Percentiles rank a stretch among this genome's conserved stretches.
phyloP scores from a whole-genome alignment of 2,888 invertebrate species.

The Caenorhabditis macrosperma region DNA sequence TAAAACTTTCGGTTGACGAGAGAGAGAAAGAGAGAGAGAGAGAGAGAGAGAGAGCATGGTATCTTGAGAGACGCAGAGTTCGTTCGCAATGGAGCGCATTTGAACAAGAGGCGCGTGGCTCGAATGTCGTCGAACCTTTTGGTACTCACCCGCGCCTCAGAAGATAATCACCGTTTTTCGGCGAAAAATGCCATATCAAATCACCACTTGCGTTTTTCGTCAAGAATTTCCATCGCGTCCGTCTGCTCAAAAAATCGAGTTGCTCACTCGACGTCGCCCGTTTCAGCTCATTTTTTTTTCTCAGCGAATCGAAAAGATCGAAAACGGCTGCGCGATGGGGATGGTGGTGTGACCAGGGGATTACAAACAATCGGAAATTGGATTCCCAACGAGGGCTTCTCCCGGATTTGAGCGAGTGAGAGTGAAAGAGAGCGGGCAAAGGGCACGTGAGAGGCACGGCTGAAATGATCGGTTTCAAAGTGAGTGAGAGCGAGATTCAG shows the following conservation, averaged over 20 bases:
- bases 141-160: background rate
- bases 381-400: conserved; percentile 34
- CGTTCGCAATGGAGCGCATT: too few relatives aligned
- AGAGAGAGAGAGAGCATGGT: too few relatives aligned
- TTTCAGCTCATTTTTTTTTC: background rate
- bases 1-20: too few relatives aligned
- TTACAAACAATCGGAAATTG: conserved; percentile 50
- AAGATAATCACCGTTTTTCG: background rate
- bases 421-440: conserved; percentile 10
- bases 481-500: background rate
- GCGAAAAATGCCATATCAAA: too few relatives aligned
- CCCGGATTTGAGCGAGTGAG: conserved; percentile 3
- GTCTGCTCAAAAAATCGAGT: too few relatives aligned
- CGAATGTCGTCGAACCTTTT: too few relatives aligned
- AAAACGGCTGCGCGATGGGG: background rate
- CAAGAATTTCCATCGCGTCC: too few relatives aligned
- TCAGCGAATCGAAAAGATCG: background rate
- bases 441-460: conserved; percentile 21
- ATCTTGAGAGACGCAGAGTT: too few relatives aligned
- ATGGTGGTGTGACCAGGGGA: background rate
- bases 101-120: too few relatives aligned
- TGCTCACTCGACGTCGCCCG: background rate
- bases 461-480: conserved; percentile 2
- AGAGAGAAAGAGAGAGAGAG: too few relatives aligned
- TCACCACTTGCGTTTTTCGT: too few relatives aligned